Percentiles rank a stretch among this genome's conserved stretches.
Conservation (phyloP, 1,140 invertebrate species). For the Littorina saxatilis region DNA sequence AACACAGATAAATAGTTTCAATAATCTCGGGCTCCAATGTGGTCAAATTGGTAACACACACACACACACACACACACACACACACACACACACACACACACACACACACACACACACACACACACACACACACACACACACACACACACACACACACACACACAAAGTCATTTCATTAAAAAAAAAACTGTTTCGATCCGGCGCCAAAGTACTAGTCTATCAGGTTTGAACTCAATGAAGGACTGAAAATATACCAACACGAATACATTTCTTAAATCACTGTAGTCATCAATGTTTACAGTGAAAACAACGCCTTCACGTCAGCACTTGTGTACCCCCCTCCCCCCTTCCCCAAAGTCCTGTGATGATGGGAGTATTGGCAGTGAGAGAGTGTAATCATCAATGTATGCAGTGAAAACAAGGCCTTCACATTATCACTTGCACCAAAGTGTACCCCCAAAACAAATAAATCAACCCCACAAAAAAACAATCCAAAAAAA, state of each 20-base stretch:
- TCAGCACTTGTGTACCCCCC: too few species aligned
- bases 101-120: conserved; percentile 31
- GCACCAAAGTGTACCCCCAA: too few species aligned
- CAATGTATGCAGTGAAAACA: too few species aligned
- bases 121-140: conserved; percentile 29
- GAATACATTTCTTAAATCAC: conserved; percentile 1
- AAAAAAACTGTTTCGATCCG: conserved; percentile 11
- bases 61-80: conserved; percentile 33
- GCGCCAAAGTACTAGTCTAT: conserved; percentile 5
- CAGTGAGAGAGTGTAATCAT: too few species aligned
- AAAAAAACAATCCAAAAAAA: too few species aligned
- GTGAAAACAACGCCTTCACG: neutral
- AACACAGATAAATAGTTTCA: too few species aligned
- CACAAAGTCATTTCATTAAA: conserved; percentile 24
- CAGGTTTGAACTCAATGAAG: neutral
- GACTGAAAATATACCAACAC: neutral
- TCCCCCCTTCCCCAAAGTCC: too few species aligned
- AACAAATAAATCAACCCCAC: too few species aligned
- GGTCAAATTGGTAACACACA: neutral
- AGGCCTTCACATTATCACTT: too few species aligned
- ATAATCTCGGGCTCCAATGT: too few species aligned
- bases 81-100: conserved; percentile 33
- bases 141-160: conserved; percentile 22
- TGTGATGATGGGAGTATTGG: too few species aligned
- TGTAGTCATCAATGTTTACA: neutral